Base-by-base conservation (phyloP, 2,888 invertebrate genomes). In the Epistrophe eligans region DNA sequence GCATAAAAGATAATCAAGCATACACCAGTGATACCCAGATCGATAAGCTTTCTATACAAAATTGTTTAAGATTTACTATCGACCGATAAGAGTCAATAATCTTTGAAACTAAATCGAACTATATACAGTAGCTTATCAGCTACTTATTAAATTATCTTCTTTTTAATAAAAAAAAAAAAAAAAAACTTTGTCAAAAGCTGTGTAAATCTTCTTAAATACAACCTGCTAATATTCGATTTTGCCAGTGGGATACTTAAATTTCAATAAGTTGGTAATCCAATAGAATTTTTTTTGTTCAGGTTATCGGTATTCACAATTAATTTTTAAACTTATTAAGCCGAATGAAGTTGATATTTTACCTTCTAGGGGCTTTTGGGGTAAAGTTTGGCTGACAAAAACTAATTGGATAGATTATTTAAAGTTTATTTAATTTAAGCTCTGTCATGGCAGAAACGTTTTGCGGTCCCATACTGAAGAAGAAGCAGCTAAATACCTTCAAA, bases 401-500 rank as follows among this genome's bases (percentile, higher is more conserved):
- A 15, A 19, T 50, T 28, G 6, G 19, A 24, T 15, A 28, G 4
- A 15, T 15, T 24, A 4, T 24, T 24, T 7, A 55, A 28, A 15
- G 0, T 2, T 24, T 5, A 48, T 19, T n/a, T 28, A 11, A 50
- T 40, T 64, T 38, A 32, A 82, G 81, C 70, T 81, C n/a, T 77
- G 84, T 45, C 24, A 77, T 17, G 81, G 70, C n/a, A 45, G 43
- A 15, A 77, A 62, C 9, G 4, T 81, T 1, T 48, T 17, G 4
- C 7, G 24, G 2, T 13, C 8, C 5, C 10, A 19, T 40, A 77
- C 84, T 89, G 94, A 95, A 84, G 93, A 93, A 8, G 94, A 94
- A 83, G 96, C 95, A 1, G 93, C 94, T 50, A 94, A 95, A 89
- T 95, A 95, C 90, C 93, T 97, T 89, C 89, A 94, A 72, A 94